Conservation (phyloP, 2,113 vertebrate species). For the Raja brachyura region DNA sequence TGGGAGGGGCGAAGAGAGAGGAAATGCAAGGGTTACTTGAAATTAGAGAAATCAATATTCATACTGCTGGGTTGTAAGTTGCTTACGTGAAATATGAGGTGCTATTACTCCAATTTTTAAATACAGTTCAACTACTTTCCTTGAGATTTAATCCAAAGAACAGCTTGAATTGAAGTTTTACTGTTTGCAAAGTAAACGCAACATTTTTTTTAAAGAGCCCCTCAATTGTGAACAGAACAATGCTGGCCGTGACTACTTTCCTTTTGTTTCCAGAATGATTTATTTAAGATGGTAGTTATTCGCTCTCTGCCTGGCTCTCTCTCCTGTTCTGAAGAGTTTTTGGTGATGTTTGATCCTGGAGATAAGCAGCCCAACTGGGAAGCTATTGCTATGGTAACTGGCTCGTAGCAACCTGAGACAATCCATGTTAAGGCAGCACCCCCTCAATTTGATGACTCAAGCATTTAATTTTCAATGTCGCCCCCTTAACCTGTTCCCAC, state of each 20-base stretch:
- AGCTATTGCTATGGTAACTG: not conserved
- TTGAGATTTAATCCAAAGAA: not conserved
- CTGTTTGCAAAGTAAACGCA: not conserved
- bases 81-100: too few relatives aligned
- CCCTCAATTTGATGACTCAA: constrained; percentile 31
- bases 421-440: not conserved
- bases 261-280: not conserved
- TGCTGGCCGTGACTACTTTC: not conserved
- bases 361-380: not conserved
- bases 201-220: not conserved
- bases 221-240: not conserved
- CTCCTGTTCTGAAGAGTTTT: not conserved
- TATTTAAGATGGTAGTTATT: not conserved
- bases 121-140: not conserved
- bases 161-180: not conserved
- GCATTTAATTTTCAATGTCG: not conserved
- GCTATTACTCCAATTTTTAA: too few relatives aligned
- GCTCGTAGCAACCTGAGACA: too few relatives aligned
- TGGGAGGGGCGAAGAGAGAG: too few relatives aligned
- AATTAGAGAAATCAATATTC: too few relatives aligned
- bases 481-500: not conserved
- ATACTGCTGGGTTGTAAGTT: too few relatives aligned
- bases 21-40: too few relatives aligned
- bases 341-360: not conserved
- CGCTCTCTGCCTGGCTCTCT: not conserved